These are phyloP conservation scores for Syngnathus scovelli DNA, from an alignment of 2,113 vertebrate species.

Conservation along the genomic window DNA sequence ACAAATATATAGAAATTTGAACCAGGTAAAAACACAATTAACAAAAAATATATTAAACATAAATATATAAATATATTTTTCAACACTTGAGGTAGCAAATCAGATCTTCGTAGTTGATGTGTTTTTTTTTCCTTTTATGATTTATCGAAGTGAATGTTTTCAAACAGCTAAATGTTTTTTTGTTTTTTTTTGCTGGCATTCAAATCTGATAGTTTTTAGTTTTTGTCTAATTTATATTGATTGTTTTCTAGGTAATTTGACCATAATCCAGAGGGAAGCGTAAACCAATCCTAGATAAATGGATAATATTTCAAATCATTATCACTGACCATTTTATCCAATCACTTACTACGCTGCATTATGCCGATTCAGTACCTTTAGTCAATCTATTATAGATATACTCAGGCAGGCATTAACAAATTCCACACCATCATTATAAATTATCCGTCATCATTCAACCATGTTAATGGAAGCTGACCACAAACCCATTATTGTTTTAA, in stretches of 20 bases:
- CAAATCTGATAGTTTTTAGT: conserved; percentile 21
- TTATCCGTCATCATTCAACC: conserved; percentile 27
- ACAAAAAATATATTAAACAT: too few species aligned
- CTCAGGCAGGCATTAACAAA: conserved; percentile 7
- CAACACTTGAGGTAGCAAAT: too few species aligned
- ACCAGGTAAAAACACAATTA: too few species aligned
- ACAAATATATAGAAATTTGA: too few species aligned
- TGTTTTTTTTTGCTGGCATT: conserved; percentile 28
- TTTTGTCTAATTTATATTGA: conserved; percentile 32
- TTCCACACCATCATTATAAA: conserved; percentile 40
- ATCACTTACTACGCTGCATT: neutral
- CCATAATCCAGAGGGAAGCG: conserved; percentile 53
- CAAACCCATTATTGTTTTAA: conserved; percentile 42
- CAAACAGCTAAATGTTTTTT: too few species aligned
- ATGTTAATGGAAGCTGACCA: conserved; percentile 56
- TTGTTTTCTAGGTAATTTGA: conserved; percentile 30
- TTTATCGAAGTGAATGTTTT: conserved; percentile 32
- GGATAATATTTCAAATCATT: conserved; percentile 3
- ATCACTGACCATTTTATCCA: neutral
- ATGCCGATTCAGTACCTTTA: conserved; percentile 31
- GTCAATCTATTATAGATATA: conserved; percentile 33
- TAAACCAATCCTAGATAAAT: conserved; percentile 48
- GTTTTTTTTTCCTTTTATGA: neutral
- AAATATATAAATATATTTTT: too few species aligned
- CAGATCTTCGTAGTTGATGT: too few species aligned